phyloP scores from a whole-genome alignment of 2,888 invertebrate species.

The Noctua comes region DNA sequence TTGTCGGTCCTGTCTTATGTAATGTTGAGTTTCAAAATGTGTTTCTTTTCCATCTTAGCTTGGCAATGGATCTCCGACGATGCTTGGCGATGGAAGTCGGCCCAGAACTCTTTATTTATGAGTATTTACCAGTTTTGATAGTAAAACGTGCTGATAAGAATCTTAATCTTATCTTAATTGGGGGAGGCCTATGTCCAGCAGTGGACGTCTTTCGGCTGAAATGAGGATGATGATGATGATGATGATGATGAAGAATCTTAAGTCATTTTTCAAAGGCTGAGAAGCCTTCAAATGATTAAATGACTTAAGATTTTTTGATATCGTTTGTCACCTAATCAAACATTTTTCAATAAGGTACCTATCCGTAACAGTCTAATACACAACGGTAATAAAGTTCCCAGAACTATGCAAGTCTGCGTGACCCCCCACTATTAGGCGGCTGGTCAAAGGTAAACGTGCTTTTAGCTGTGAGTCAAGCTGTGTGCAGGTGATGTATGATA shows the following conservation, averaged over 20 bases:
- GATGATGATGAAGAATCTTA: too few species aligned
- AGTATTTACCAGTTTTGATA: not conserved
- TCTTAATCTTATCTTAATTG: too few species aligned
- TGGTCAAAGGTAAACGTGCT: slow-evolving; percentile 57
- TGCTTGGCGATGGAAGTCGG: not conserved
- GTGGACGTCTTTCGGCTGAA: too few species aligned
- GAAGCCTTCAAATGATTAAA: not conserved
- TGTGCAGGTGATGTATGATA: slow-evolving; percentile 36
- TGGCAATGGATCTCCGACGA: not conserved
- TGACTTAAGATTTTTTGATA: not conserved
- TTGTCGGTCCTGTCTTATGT: not conserved
- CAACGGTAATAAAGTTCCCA: slow-evolving; percentile 37
- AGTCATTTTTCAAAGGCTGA: not conserved
- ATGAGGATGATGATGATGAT: too few species aligned
- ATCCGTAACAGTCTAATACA: slow-evolving; percentile 23
- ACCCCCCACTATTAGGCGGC: slow-evolving; percentile 54
- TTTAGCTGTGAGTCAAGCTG: slow-evolving; percentile 61
- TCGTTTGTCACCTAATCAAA: slow-evolving; percentile 10
- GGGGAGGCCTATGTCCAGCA: too few species aligned
- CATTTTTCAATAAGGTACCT: not conserved
- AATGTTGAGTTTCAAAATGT: not conserved
- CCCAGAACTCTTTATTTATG: too few species aligned
- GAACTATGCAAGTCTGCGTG: slow-evolving; percentile 53
- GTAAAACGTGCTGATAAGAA: not conserved
- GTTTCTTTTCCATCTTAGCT: not conserved